A percentile compares a stretch with the other conserved stretches of the same genome.
These are phyloP conservation scores for Drosophila diplacantha DNA, from an alignment of 2,888 invertebrate genomes.

Conservation along the genomic window DNA sequence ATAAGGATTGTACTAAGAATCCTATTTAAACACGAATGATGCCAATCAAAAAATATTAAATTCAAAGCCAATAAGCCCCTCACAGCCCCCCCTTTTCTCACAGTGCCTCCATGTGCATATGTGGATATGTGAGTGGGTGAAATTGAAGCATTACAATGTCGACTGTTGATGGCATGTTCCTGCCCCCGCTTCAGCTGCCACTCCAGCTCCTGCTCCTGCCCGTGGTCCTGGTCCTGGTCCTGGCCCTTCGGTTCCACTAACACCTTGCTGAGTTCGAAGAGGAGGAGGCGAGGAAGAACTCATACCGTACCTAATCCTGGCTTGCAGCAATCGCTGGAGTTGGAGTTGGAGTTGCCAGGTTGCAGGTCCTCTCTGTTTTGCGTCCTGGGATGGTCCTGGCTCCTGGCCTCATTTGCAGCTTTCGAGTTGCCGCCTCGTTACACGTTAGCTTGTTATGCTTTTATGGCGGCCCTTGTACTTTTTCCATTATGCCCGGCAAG, in stretches of 20 bases:
- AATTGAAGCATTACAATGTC: conserved; percentile 60
- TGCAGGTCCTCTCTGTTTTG: conserved; percentile 12
- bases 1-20: not conserved
- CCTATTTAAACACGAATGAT: not conserved
- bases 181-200: conserved; percentile 7
- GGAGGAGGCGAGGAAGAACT: not conserved
- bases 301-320: conserved; percentile 16
- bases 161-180: conserved; percentile 46
- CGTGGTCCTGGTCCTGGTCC: conserved; percentile 14
- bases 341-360: conserved; percentile 14
- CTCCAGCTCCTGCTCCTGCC: not conserved
- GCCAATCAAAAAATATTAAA: too few species aligned
- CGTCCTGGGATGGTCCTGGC: conserved; percentile 13
- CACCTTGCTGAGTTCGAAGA: conserved; percentile 6
- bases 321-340: conserved; percentile 10
- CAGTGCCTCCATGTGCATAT: conserved; percentile 14
- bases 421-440: conserved; percentile 50
- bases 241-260: conserved; percentile 28
- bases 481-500: conserved; percentile 46
- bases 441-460: conserved; percentile 61
- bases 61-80: too few species aligned
- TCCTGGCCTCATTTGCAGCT: conserved; percentile 57
- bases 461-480: conserved; percentile 52
- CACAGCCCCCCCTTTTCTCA: too few species aligned
- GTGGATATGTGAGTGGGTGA: conserved; percentile 26